Base-by-base conservation (phyloP, 2,797 vertebrate species). In the Scarus forsteni region DNA sequence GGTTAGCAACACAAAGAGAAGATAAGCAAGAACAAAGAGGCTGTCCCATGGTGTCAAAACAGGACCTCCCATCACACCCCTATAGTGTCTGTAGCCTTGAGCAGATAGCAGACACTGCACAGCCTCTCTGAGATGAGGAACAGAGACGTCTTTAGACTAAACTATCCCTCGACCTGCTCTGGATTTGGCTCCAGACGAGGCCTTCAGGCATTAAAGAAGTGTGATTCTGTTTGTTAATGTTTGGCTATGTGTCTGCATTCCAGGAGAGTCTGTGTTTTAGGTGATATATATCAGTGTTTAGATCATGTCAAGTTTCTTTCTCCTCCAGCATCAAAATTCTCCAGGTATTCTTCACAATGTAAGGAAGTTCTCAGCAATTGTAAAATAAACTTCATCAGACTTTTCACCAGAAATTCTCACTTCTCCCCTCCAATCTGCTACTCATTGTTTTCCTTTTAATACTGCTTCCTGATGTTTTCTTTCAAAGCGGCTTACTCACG, bases 1-100 rank as follows among this genome's bases (percentile, higher is more conserved):
- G 71, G 66, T 76, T 50, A 49, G 68, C 53, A 64, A 19, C 80
- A 75, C 73, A 85, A 72, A 66, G 55, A 16, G 16, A 19, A 88
- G 92, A 92, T 92, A 91, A 92, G 82, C 75, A 72, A 89, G 89
- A 93, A 94, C 91, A 94, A 92, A 94, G 91, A 58, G 48, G 73
- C 46, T 75, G 80, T 90, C 79, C 73, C 69, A 75, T 27, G 73
- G 78, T 92, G 89, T 93, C 88, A 93, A 93, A 93, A 92, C 91
- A 93, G 85, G 72, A 81, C 83, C 84, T 92, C 84, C 79, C 62
- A 27, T 84, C 83, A 86, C 83, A 84, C 86, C 83, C 89, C 80
- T 52, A 85, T 80, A 75, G 75, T 81, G 27, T 27, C 5, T 7
- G 15, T 6, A 15, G 76, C 76, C 79, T 85, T 85, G 80, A 83